Evolutionary conservation across 2,113 vertebrate species (phyloP), one percentile per base, ranked within the genome.

Genomic region (Dascyllus trimaculatus): DNA sequence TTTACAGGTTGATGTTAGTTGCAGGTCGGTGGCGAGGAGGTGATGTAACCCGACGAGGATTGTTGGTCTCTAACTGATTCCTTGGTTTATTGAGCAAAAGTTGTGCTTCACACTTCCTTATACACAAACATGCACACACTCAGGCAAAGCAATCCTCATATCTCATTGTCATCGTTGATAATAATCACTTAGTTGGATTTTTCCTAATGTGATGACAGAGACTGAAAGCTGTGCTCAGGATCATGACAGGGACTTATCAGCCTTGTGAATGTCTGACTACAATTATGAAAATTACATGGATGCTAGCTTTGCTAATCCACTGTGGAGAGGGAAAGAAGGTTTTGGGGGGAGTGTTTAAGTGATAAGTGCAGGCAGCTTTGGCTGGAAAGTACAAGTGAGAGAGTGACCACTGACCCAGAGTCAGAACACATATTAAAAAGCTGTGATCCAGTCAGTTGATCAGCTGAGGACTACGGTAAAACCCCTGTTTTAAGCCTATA

Each of bases 251-350:
- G 35, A 81, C 65, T 62, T 82, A 86, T 84, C 82, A 22, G 64
- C 72, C 53, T 53, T 48, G 60, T 75, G 63, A 81, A 90, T 91
- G 77, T 80, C 83, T 71, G 56, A 56, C 61, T 63, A 82, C 91
- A 90, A 90, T 93, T 90, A 90, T 63, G 81, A 73, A 89, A 93
- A 92, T 89, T 90, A 88, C 76, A 70, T n/a, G 45, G 70, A 80
- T 56, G 78, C 64, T 70, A 54, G 53, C 43, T 63, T 56, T 73
- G 56, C 53, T 90, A 90, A 91, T 93, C 82, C 78, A 71, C 21
- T 43, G 61, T 46, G 38, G 49, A 60, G 51, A 57, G 22, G 38
- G 68, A 49, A 87, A 88, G 82, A 45, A 75, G 71, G 66, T 57
- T 85, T 91, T 87, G 61, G 70, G 18, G 15, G 17, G 54, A 49